A percentile compares a stretch with the other conserved stretches of the same genome.
phyloP scores from a whole-genome alignment of 2,113 vertebrate genomes.

The Stigmatopora argus region DNA sequence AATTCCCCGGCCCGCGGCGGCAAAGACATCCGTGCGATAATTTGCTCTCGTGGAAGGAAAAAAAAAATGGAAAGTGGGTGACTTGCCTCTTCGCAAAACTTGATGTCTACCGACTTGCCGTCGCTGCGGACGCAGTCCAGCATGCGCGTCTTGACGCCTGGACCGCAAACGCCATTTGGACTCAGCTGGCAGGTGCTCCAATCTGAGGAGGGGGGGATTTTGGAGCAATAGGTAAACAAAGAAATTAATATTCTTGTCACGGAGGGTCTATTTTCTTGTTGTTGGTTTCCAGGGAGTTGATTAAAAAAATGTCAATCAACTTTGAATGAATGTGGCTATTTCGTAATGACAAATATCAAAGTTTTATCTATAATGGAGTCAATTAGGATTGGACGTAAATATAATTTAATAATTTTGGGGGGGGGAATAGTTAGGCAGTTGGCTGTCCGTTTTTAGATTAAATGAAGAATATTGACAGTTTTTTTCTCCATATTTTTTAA shows the following conservation, averaged over 20 bases:
- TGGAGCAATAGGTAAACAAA: constrained; percentile 5
- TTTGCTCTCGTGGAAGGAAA: constrained; percentile 30
- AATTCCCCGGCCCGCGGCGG: constrained; percentile 26
- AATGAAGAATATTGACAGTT: too few relatives aligned
- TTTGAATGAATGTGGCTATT: too few relatives aligned
- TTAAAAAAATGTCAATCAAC: not conserved
- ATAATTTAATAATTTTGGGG: too few relatives aligned
- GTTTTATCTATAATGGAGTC: too few relatives aligned
- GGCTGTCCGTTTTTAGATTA: too few relatives aligned
- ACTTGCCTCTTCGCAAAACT: constrained; percentile 88
- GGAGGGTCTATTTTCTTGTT: too few relatives aligned
- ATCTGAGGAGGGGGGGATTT: too few relatives aligned
- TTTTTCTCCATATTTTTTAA: too few relatives aligned
- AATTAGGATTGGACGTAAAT: too few relatives aligned
- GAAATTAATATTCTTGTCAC: not conserved
- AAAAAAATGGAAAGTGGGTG: not conserved
- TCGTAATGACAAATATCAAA: too few relatives aligned
- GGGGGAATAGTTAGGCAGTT: too few relatives aligned
- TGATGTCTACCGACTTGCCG: constrained; percentile 90
- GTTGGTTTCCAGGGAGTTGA: too few relatives aligned
- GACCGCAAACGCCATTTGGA: constrained; percentile 87
- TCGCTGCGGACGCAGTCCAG: constrained; percentile 94
- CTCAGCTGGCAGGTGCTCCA: constrained; percentile 98
- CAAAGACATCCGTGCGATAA: constrained; percentile 39
- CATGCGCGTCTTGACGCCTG: constrained; percentile 92